These are phyloP conservation scores for Lepidochitona cinerea DNA, from an alignment of 2,888 invertebrate genomes.

Conservation along the genomic window DNA sequence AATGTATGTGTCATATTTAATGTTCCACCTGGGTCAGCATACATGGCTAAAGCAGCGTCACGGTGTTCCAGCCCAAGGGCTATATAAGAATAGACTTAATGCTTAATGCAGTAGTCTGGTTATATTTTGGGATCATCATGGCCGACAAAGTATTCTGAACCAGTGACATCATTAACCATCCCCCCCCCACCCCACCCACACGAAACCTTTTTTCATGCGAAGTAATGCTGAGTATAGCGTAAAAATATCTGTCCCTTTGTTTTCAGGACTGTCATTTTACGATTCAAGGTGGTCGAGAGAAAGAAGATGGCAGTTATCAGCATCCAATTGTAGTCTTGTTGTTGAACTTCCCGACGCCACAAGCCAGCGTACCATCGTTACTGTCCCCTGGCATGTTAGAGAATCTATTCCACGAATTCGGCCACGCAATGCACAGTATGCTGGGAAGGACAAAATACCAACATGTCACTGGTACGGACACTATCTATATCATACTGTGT, in stretches of 20 bases:
- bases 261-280: constrained; percentile 95
- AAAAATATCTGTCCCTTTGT: neutral
- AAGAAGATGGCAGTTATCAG: constrained; percentile 85
- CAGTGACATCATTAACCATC: too few relatives aligned
- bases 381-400: constrained; percentile 89
- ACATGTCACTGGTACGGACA: constrained; percentile 85
- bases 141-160: too few relatives aligned
- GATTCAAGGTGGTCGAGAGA: constrained; percentile 90
- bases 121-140: too few relatives aligned
- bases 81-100: too few relatives aligned
- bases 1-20: too few relatives aligned
- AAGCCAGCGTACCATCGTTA: constrained; percentile 80
- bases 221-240: neutral
- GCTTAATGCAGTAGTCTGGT: too few relatives aligned
- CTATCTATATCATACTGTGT: too few relatives aligned
- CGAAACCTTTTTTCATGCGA: too few relatives aligned
- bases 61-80: too few relatives aligned
- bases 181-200: too few relatives aligned
- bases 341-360: constrained; percentile 86
- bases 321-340: constrained; percentile 93
- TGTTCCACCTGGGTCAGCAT: too few relatives aligned
- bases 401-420: constrained; percentile 98
- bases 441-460: constrained; percentile 94
- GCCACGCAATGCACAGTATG: constrained; percentile 99
- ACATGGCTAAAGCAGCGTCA: too few relatives aligned